These are phyloP conservation scores for Drosophila bipectinata DNA, from an alignment of 1,140 invertebrate genomes.

Conservation along the genomic window DNA sequence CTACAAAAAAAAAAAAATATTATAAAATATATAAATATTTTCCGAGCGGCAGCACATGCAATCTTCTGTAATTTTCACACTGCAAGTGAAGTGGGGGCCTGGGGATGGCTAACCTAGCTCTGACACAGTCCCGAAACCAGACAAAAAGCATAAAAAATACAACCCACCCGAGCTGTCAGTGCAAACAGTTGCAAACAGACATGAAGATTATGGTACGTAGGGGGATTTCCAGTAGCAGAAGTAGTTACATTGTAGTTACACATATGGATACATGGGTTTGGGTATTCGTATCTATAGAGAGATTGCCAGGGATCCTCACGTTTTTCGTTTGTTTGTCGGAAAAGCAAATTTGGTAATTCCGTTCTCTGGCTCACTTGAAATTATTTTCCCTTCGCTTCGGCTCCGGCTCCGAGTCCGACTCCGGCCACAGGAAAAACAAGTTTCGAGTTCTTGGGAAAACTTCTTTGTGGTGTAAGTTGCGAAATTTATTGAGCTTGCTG, in stretches of 20 bases:
- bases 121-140: neutral
- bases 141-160: constrained; percentile 6
- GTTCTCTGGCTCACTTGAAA: constrained; percentile 38
- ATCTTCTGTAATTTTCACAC: constrained; percentile 77
- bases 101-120: constrained; percentile 9
- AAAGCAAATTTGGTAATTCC: constrained; percentile 51
- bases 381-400: constrained; percentile 19
- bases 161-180: constrained; percentile 60
- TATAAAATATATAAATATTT: constrained; percentile 73
- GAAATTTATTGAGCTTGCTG: constrained; percentile 43
- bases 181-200: constrained; percentile 78
- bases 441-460: constrained; percentile 22
- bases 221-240: constrained; percentile 17
- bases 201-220: constrained; percentile 69
- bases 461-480: constrained; percentile 35
- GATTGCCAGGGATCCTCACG: constrained; percentile 40
- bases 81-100: constrained; percentile 32
- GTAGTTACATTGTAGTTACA: constrained; percentile 43
- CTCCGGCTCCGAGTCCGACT: too few species aligned
- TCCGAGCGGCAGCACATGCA: constrained; percentile 69
- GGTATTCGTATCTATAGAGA: constrained; percentile 14
- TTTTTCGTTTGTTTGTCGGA: constrained; percentile 38
- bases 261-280: constrained; percentile 6
- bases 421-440: constrained; percentile 10
- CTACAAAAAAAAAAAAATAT: constrained; percentile 67